These are phyloP conservation scores for Bombus balteatus DNA, from an alignment of 1,140 invertebrate genomes.

Conservation along the genomic window DNA sequence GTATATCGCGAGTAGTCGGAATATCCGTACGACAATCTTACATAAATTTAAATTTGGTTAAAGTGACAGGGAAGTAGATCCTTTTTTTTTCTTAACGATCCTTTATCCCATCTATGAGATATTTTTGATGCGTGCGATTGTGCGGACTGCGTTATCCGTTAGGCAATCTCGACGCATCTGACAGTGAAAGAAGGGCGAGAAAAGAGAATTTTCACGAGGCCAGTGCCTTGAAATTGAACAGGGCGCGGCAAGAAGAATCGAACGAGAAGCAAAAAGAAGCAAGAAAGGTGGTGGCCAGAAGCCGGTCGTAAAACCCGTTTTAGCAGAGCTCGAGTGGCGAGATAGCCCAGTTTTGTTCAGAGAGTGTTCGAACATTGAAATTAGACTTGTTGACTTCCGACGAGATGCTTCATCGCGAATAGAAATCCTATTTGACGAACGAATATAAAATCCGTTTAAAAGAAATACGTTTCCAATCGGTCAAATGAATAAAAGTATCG, in stretches of 20 bases:
- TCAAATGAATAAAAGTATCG: background rate
- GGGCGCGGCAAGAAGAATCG: conserved; percentile 7
- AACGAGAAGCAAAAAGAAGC: conserved; percentile 30
- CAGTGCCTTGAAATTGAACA: background rate
- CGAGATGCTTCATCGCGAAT: background rate
- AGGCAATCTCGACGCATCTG: background rate
- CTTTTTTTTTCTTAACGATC: too few relatives aligned
- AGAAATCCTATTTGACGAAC: background rate
- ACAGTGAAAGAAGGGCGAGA: background rate
- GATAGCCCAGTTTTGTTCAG: conserved; percentile 46
- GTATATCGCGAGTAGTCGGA: background rate
- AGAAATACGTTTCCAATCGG: background rate
- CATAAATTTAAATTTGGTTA: too few relatives aligned
- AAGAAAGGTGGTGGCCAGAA: conserved; percentile 38
- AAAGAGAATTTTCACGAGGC: background rate
- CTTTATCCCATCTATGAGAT: too few relatives aligned
- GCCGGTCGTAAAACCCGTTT: conserved; percentile 55
- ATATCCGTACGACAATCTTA: background rate
- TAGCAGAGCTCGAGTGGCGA: conserved; percentile 41
- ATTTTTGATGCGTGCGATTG: too few relatives aligned
- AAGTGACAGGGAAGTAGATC: too few relatives aligned
- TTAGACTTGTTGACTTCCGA: conserved; percentile 24
- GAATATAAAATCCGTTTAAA: background rate
- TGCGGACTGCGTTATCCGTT: too few relatives aligned
- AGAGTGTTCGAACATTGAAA: conserved; percentile 39